phyloP scores from a whole-genome alignment of 1,140 invertebrate species.

The Muscidifurax raptorellus region DNA sequence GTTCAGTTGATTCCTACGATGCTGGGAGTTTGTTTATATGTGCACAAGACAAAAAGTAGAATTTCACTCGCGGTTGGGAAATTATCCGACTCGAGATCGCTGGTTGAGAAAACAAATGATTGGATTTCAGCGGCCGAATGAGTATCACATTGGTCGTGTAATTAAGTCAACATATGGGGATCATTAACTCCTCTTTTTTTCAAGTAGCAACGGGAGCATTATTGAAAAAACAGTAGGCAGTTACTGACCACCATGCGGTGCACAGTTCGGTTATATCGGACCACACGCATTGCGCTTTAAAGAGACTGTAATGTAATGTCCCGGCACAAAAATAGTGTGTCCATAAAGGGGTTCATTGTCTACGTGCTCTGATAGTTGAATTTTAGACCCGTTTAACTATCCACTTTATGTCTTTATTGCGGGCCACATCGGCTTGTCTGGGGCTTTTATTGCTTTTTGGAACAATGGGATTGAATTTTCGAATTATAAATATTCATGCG shows the following conservation, averaged over 20 bases:
- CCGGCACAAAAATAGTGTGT: neutral
- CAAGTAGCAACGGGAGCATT: neutral
- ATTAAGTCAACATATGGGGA: neutral
- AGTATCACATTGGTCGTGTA: neutral
- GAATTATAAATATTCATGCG: neutral
- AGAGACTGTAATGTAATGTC: neutral
- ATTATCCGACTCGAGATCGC: neutral
- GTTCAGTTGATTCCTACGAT: too few species aligned
- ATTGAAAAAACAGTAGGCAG: neutral
- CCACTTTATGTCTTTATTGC: neutral
- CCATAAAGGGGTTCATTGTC: neutral
- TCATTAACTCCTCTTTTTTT: neutral
- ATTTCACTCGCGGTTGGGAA: neutral
- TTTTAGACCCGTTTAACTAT: neutral
- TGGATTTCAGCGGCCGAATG: neutral
- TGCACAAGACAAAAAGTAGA: too few species aligned
- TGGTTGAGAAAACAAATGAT: neutral
- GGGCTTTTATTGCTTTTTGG: neutral
- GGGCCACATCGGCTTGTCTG: neutral
- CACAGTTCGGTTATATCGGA: neutral
- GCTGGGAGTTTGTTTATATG: too few species aligned
- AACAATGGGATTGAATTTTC: neutral
- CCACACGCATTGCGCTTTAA: neutral
- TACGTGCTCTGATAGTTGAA: neutral
- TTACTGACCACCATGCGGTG: neutral